Percentiles rank a stretch among this genome's conserved stretches.
Conservation (phyloP, 2,113 vertebrate species). For the Protobothrops mucrosquamatus region DNA sequence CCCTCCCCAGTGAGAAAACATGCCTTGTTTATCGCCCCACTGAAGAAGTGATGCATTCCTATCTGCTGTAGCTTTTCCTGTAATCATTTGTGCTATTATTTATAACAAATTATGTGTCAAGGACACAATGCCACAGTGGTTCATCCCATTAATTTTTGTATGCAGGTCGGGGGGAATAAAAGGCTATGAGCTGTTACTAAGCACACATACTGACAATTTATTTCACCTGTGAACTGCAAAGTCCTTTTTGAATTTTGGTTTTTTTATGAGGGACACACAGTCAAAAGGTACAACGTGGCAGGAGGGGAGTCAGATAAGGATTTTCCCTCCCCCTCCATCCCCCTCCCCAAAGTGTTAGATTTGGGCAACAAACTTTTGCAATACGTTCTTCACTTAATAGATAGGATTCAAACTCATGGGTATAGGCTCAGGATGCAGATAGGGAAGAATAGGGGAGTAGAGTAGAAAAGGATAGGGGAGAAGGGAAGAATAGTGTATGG, state of each 20-base stretch:
- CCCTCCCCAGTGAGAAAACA: constrained; percentile 49
- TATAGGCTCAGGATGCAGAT: neutral
- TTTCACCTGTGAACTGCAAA: constrained; percentile 49
- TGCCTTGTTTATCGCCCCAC: constrained; percentile 60
- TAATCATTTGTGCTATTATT: constrained; percentile 68
- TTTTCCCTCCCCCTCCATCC: neutral
- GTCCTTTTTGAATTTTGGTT: constrained; percentile 40
- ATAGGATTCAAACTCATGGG: neutral
- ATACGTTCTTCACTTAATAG: neutral
- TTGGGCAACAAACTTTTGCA: neutral
- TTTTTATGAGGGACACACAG: constrained; percentile 9
- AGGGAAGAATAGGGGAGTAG: neutral
- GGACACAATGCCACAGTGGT: constrained; percentile 47
- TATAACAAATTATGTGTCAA: constrained; percentile 61
- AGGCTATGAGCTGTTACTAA: constrained; percentile 39
- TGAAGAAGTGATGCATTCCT: constrained; percentile 55
- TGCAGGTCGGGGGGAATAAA: constrained; percentile 38
- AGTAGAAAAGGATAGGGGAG: neutral
- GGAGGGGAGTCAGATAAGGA: neutral
- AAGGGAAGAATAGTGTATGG: neutral
- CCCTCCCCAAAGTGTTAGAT: neutral
- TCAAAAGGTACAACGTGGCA: neutral
- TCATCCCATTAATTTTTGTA: constrained; percentile 56
- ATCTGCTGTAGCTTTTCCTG: constrained; percentile 36
- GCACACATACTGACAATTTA: constrained; percentile 43